Evolutionary conservation across 2,888 invertebrate genomes (phyloP), one percentile per base, ranked within the genome.

Genomic region (Emmelina monodactyla): DNA sequence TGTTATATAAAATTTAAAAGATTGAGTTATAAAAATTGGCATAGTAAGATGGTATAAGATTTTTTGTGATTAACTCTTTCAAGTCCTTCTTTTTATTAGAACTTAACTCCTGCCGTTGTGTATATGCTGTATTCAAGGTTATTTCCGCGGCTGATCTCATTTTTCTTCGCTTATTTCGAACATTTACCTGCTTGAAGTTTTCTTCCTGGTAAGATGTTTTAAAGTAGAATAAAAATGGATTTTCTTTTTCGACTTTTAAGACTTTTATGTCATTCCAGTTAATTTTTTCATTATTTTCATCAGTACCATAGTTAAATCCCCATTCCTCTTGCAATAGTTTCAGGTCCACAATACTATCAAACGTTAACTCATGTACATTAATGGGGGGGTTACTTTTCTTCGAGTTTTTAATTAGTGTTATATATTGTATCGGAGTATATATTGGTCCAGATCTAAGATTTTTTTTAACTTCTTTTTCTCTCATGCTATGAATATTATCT

Each of bases 401-500:
- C 2, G 37, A 32, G 13, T 16, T 34, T 14, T 32, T 31, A 14
- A 40, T 40, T 14, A 37, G 6, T 14, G 33, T 9, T 14, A 45
- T 31, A 16, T 39, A 41, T 32, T 41, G 38, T 7, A 37, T 28
- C 10, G 51, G 48, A 16, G 33, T 38, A 32, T 51, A 50, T 16
- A 50, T 47, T 22, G 51, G 44, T 15, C 43, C 45, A 25, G 46
- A 41, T 38, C 38, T 48, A 28, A 50, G 28, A 37, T 48, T 39
- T 32, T 45, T 43, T 36, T 47, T 50, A 13, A 51, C 38, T 39
- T 49, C 43, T 34, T 42, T 46, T 34, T 55, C 52, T 25, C 47
- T 53, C 16, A 52, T 43, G 33, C 47, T 46, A 36, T 58, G 51
- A n/a, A 52, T 46, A 41, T 43, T 51, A 41, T 52, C 53, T 14